Base-by-base conservation (phyloP, 2,888 invertebrate species). In the Capitulum mitella region DNA sequence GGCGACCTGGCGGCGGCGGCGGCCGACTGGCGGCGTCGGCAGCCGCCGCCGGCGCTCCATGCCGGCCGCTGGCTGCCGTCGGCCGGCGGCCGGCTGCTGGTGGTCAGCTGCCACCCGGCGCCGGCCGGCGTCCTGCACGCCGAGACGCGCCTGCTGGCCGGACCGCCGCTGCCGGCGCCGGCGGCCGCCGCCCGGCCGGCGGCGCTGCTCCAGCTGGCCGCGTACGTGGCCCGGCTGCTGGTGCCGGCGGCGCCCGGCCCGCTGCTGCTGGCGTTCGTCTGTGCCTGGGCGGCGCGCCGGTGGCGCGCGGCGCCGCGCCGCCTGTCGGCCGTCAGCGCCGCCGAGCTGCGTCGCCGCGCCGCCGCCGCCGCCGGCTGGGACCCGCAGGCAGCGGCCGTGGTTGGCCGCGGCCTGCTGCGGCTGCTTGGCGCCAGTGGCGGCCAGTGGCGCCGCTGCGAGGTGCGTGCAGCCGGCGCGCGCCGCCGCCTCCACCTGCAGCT, bases 81-180 rank as follows among this genome's bases (percentile, higher is more conserved):
- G 32, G 12, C 34, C 64, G 37, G 19, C 64, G 64, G 64, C 0
- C 34, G 22, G 14, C 37, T 70, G 19, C 16, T 0, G 12, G 37
- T 37, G n/a, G 1, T 70, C 64, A 70, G 64, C 64, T 70, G 64
- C 64, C 37, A 70, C 64, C 64, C 64, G 19, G 37, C 64, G 12
- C 64, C 37, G 19, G 6, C 37, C 64, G 64, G 64, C 22, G 0
- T 14, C 2, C 64, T 70, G 12, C 64, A 70, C 64, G 19, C 16
- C 19, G 37, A 70, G 19, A 70, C 64, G 12, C 64, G 64, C 34
- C 14, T 70, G 34, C 37, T 70, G 64, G 64, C n/a, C n/a, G 64
- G 14, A 1, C 34, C 64, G 34, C 37, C 64, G 64, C 5, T 6
- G 34, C 37, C 34, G 19, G 32, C 34, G 64, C 37, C 64, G 34